These are phyloP conservation scores for Hipposideros armiger DNA, from an alignment of 2,113 vertebrate genomes.

Conservation along the genomic window DNA sequence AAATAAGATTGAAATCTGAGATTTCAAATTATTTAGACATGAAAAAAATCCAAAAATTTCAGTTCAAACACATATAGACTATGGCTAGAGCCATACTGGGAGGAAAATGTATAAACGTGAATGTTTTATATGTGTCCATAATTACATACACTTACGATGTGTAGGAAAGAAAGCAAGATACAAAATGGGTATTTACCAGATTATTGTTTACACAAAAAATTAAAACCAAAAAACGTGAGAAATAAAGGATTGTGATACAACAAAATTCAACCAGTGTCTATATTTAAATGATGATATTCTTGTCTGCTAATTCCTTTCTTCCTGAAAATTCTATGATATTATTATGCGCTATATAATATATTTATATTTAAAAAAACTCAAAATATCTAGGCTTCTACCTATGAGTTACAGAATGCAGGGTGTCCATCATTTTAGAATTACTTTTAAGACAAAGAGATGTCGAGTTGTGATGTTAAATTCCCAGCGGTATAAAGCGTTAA, in stretches of 20 bases:
- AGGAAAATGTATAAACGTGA: too few species aligned
- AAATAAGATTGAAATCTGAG: too few species aligned
- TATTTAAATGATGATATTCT: rapidly evolving
- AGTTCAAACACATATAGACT: too few species aligned
- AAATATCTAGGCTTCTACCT: background rate
- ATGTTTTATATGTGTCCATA: too few species aligned
- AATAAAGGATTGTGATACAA: background rate
- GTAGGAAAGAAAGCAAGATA: too few species aligned
- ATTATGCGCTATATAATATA: too few species aligned
- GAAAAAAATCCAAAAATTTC: too few species aligned
- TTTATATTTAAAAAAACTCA: background rate
- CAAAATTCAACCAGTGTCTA: background rate
- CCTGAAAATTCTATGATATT: background rate
- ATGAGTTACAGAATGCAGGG: background rate
- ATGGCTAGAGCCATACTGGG: too few species aligned
- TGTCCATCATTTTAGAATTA: background rate
- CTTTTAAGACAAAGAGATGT: background rate
- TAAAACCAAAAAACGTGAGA: background rate
- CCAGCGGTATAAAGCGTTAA: too few species aligned
- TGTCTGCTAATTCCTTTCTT: background rate
- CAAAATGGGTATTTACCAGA: background rate
- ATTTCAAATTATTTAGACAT: too few species aligned
- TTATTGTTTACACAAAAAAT: too few species aligned
- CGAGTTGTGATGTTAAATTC: background rate
- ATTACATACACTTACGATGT: too few species aligned